Evolutionary conservation across 2,113 vertebrate genomes (phyloP).

Genomic region (Platycercus adscitus): DNA sequence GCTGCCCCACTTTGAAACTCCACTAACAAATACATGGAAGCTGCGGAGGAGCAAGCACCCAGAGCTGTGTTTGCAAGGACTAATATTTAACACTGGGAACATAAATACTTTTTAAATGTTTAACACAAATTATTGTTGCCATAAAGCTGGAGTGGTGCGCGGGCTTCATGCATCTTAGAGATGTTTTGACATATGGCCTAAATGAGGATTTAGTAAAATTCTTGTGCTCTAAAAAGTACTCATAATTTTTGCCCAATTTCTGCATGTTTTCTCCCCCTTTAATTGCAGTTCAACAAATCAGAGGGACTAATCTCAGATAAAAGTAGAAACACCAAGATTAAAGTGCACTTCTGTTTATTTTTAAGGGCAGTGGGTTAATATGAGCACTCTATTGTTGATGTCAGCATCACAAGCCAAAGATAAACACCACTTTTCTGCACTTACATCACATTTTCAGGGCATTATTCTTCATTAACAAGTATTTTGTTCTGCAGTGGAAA

Average conservation of each 20-base stretch:
- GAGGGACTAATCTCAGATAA: constrained; percentile 61
- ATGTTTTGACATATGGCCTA: constrained; percentile 64
- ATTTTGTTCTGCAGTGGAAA: constrained; percentile 40
- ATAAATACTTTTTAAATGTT: constrained; percentile 50
- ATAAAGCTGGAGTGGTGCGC: neutral
- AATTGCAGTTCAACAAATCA: constrained; percentile 52
- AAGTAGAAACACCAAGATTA: constrained; percentile 62
- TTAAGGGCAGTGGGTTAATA: constrained; percentile 70
- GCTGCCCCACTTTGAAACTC: neutral
- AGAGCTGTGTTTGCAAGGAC: neutral
- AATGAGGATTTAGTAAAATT: constrained; percentile 64
- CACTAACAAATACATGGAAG: neutral
- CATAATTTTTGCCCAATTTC: constrained; percentile 63
- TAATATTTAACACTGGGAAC: constrained; percentile 22
- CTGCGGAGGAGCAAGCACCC: neutral
- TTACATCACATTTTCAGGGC: constrained; percentile 58
- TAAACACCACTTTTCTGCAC: constrained; percentile 61
- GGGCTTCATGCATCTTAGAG: constrained; percentile 41
- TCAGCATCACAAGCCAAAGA: constrained; percentile 68
- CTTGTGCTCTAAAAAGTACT: constrained; percentile 48
- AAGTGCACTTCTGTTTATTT: constrained; percentile 73
- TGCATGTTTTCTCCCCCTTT: constrained; percentile 42
- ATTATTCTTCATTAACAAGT: constrained; percentile 70
- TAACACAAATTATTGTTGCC: neutral
- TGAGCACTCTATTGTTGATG: constrained; percentile 60